Percentiles rank a stretch among this genome's conserved stretches.
These are phyloP conservation scores for Craterocephalus amniculus DNA, from an alignment of 2,797 vertebrate species.

Conservation along the genomic window DNA sequence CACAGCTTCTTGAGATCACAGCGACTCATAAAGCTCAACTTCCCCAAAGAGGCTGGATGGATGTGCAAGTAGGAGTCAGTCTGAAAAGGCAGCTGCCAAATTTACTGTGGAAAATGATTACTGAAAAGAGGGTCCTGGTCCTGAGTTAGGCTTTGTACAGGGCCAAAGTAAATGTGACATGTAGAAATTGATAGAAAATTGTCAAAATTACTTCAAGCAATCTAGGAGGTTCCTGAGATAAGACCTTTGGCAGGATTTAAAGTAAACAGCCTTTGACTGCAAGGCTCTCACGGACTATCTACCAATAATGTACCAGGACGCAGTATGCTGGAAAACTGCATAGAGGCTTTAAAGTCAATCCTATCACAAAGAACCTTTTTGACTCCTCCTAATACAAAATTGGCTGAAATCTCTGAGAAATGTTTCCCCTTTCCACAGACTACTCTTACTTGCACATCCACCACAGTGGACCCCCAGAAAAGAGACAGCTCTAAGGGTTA, in stretches of 20 bases:
- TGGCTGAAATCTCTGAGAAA: constrained; percentile 35
- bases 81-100: constrained; percentile 5
- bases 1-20: constrained; percentile 58
- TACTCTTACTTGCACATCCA: constrained; percentile 61
- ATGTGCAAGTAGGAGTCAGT: constrained; percentile 54
- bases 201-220: constrained; percentile 50
- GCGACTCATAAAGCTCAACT: constrained; percentile 53
- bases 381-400: constrained; percentile 43
- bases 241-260: constrained; percentile 77
- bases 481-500: constrained; percentile 32
- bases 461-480: constrained; percentile 11
- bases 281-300: constrained; percentile 39
- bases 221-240: constrained; percentile 77
- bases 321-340: constrained; percentile 46
- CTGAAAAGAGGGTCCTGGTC: constrained; percentile 48
- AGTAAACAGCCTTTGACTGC: constrained; percentile 67
- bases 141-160: constrained; percentile 63
- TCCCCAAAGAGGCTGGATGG: constrained; percentile 36
- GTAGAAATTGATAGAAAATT: constrained; percentile 47
- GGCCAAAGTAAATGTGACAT: constrained; percentile 44
- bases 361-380: constrained; percentile 43
- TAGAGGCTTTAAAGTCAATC: constrained; percentile 44
- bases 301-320: constrained; percentile 38
- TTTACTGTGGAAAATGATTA: constrained; percentile 18
- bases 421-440: constrained; percentile 18